Evolutionary conservation across 2,797 vertebrate species (phyloP).

Genomic region (Pangasius mekongensis): DNA sequence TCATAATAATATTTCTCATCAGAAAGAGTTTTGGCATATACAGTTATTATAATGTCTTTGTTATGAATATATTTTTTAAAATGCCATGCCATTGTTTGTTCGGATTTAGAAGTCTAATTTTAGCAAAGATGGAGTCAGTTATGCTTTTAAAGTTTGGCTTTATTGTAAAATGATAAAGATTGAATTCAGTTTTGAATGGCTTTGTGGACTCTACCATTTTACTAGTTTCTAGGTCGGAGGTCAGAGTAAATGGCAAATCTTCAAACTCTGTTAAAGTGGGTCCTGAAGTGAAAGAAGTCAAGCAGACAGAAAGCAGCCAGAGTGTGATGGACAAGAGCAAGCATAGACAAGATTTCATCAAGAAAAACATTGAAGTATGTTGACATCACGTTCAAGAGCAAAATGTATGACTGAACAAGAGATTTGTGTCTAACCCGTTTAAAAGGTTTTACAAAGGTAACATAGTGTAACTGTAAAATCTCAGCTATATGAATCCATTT

Average conservation of each 20-base stretch:
- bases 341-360: constrained; percentile 84
- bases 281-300: constrained; percentile 55
- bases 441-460: background rate
- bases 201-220: background rate
- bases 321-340: constrained; percentile 63
- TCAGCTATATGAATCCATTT: background rate
- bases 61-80: background rate
- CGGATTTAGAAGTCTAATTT: background rate
- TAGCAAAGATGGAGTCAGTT: background rate
- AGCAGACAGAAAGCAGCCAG: constrained; percentile 60
- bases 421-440: background rate
- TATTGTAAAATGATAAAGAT: background rate
- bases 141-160: background rate
- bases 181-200: background rate
- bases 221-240: constrained; percentile 49
- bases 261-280: constrained; percentile 52
- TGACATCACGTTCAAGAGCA: constrained; percentile 52
- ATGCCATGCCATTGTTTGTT: background rate
- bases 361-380: constrained; percentile 92
- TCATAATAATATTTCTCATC: background rate
- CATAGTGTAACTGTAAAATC: background rate
- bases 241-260: constrained; percentile 36
- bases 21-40: background rate
- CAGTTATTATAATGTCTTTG: background rate
- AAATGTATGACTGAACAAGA: constrained; percentile 42